These are phyloP conservation scores for Melieria omissa DNA, from an alignment of 2,888 invertebrate genomes.

Conservation along the genomic window DNA sequence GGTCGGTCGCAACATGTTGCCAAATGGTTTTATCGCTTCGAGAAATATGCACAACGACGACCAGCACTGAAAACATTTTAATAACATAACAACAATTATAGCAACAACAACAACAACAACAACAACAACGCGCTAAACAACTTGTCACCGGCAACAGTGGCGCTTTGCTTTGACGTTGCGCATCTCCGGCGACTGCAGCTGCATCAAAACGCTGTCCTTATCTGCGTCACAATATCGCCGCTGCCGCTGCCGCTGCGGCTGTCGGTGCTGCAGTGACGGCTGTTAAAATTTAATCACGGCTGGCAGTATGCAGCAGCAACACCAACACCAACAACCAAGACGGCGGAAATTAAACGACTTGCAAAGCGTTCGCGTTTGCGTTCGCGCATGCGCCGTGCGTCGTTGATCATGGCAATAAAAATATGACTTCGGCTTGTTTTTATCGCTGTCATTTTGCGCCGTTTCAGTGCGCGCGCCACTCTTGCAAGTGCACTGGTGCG, in stretches of 20 bases:
- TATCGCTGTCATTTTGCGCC: slow-evolving; percentile 23
- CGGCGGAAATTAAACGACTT: too few species aligned
- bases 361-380: neutral
- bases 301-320: neutral
- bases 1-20: slow-evolving; percentile 18
- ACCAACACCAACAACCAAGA: neutral
- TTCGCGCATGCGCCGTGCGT: slow-evolving; percentile 5
- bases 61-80: neutral
- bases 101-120: too few species aligned
- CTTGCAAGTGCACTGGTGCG: too few species aligned
- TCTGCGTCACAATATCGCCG: too few species aligned
- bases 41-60: neutral
- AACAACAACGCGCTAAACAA: too few species aligned
- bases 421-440: slow-evolving; percentile 25
- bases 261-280: neutral
- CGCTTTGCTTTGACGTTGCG: too few species aligned
- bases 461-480: slow-evolving; percentile 17
- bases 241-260: too few species aligned
- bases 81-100: neutral
- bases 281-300: slow-evolving; percentile 19
- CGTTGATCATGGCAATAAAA: slow-evolving; percentile 24
- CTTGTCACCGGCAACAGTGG: too few species aligned
- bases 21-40: slow-evolving; percentile 10
- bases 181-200: too few species aligned
- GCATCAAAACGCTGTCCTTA: too few species aligned